Evolutionary conservation across 2,888 invertebrate species (phyloP).

Genomic region (Melinopterus prodromus): DNA sequence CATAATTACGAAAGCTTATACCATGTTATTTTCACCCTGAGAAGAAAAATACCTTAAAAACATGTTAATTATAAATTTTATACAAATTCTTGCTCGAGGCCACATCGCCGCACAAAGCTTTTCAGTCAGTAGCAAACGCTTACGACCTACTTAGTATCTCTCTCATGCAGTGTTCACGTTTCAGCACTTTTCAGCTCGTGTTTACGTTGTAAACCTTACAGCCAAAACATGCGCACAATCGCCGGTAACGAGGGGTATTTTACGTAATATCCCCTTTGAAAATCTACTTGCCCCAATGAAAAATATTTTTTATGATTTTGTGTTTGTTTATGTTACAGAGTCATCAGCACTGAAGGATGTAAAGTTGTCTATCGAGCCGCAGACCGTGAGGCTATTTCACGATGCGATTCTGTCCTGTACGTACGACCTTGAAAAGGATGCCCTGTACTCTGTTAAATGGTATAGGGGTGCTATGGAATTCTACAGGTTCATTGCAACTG

Average conservation of each 20-base stretch:
- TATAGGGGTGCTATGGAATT: constrained; percentile 86
- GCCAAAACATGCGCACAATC: background rate
- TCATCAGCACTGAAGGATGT: constrained; percentile 76
- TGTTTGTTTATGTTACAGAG: constrained; percentile 57
- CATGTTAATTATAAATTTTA: background rate
- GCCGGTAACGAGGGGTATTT: constrained; percentile 14
- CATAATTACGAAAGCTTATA: too few species aligned
- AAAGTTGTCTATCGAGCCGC: constrained; percentile 73
- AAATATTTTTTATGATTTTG: constrained; percentile 33
- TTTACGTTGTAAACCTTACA: background rate
- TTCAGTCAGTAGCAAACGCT: background rate
- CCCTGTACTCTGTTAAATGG: constrained; percentile 87
- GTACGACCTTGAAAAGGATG: constrained; percentile 79
- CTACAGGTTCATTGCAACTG: constrained; percentile 82
- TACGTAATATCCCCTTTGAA: background rate
- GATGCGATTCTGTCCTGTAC: constrained; percentile 76
- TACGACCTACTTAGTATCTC: background rate
- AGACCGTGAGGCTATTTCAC: constrained; percentile 72
- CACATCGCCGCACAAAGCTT: too few species aligned
- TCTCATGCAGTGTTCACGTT: background rate
- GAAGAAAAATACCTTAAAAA: background rate
- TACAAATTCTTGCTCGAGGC: background rate
- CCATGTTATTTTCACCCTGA: too few species aligned
- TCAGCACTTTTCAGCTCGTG: constrained; percentile 4
- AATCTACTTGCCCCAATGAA: background rate